Evolutionary conservation across 2,888 invertebrate species (phyloP).

Genomic region (Xestia xanthographa): DNA sequence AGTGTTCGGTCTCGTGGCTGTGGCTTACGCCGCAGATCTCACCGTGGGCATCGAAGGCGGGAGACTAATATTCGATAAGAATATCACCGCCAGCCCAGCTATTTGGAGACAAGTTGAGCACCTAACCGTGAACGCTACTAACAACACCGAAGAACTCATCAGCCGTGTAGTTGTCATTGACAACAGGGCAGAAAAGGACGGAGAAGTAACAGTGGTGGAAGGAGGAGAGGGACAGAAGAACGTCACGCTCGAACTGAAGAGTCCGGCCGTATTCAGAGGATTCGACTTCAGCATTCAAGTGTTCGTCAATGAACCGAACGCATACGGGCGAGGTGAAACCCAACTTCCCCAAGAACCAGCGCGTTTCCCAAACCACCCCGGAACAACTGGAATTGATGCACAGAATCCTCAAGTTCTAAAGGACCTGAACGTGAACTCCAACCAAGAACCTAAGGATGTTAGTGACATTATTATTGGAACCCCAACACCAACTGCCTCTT

Average conservation of each 20-base stretch:
- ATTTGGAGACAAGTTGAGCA: slow-evolving; percentile 81
- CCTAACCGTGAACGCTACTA: slow-evolving; percentile 76
- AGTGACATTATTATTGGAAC: slow-evolving; percentile 33
- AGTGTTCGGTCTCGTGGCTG: slow-evolving; percentile 70
- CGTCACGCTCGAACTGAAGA: slow-evolving; percentile 83
- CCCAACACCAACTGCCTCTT: slow-evolving; percentile 21
- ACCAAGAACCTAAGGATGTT: slow-evolving; percentile 23
- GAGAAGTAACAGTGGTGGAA: slow-evolving; percentile 80
- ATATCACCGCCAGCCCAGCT: slow-evolving; percentile 80
- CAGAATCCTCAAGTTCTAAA: slow-evolving; percentile 42
- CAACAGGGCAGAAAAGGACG: slow-evolving; percentile 82
- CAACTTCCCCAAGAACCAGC: not conserved
- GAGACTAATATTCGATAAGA: slow-evolving; percentile 78
- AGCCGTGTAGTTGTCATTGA: slow-evolving; percentile 80
- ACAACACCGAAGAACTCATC: slow-evolving; percentile 77
- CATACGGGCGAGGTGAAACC: not conserved
- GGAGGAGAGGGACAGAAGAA: slow-evolving; percentile 83
- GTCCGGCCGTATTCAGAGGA: slow-evolving; percentile 84
- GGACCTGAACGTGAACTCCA: slow-evolving; percentile 34
- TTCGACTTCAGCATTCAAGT: slow-evolving; percentile 82
- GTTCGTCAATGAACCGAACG: slow-evolving; percentile 69
- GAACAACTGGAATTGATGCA: slow-evolving; percentile 17
- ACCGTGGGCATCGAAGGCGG: slow-evolving; percentile 75
- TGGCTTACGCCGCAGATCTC: slow-evolving; percentile 77
- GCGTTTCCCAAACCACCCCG: slow-evolving; percentile 26